Evolutionary conservation across 2,113 vertebrate genomes (phyloP).

Genomic region (Scopus umbretta): DNA sequence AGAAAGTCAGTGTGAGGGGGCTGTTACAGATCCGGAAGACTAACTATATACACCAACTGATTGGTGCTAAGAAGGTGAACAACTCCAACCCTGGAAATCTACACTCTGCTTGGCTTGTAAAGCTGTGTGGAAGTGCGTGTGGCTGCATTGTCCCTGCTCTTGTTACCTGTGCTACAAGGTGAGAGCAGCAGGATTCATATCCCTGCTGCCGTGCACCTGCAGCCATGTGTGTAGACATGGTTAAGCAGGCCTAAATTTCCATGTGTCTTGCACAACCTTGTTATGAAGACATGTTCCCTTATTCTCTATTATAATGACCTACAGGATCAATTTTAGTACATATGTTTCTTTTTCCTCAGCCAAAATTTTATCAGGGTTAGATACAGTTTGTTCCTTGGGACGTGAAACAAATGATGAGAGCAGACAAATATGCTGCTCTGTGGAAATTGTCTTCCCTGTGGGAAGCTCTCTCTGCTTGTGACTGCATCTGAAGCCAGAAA

Average conservation of each 20-base stretch:
- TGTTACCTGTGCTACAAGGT: background rate
- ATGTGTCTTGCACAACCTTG: background rate
- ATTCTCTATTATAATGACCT: background rate
- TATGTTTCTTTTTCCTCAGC: background rate
- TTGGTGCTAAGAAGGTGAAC: background rate
- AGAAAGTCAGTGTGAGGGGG: background rate
- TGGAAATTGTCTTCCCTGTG: background rate
- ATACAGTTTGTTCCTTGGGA: background rate
- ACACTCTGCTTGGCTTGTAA: background rate
- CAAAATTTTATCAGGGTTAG: background rate
- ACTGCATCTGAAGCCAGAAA: background rate
- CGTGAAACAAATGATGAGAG: background rate
- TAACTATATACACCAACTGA: background rate
- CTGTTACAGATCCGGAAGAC: background rate
- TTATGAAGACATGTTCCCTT: background rate
- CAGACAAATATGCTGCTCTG: background rate
- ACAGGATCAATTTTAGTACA: background rate
- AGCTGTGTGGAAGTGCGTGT: background rate
- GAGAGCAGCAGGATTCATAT: background rate
- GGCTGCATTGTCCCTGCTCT: background rate
- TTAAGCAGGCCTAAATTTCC: background rate
- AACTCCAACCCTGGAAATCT: background rate
- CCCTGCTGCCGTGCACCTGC: rapidly evolving
- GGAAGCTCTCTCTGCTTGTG: background rate
- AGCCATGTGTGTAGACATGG: rapidly evolving